Conservation (phyloP, 2,797 vertebrate species). For the Sebastes trivittatus region DNA sequence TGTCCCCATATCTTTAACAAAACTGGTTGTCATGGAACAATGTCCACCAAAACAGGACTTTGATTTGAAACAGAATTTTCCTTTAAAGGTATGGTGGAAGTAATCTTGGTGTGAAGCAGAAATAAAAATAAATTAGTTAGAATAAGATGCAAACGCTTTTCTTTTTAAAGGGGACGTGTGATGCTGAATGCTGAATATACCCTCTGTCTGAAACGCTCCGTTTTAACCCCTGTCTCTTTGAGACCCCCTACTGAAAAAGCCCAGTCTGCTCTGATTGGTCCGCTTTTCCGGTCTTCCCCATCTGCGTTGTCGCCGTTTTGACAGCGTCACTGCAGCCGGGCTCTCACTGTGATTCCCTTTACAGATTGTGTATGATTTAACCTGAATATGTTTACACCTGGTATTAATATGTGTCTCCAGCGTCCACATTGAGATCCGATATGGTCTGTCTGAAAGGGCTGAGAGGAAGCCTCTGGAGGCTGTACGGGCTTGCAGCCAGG, state of each 20-base stretch:
- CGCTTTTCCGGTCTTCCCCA: background rate
- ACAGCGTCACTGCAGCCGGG: too few species aligned
- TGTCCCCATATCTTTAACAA: fast-evolving
- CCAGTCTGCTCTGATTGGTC: background rate
- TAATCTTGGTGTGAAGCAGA: background rate
- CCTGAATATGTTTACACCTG: too few species aligned
- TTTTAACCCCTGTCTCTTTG: background rate
- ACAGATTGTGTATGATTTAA: too few species aligned
- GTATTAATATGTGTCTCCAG: too few species aligned
- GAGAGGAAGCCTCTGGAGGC: too few species aligned
- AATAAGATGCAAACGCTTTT: background rate
- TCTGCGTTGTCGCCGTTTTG: too few species aligned
- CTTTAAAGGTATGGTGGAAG: background rate
- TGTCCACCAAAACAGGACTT: background rate
- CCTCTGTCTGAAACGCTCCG: background rate
- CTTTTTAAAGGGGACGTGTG: background rate
- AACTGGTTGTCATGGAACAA: too few species aligned
- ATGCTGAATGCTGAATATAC: background rate
- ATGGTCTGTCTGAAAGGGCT: too few species aligned
- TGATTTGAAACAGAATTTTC: background rate
- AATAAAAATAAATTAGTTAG: background rate
- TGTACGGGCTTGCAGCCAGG: too few species aligned
- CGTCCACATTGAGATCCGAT: too few species aligned
- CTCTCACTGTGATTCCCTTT: background rate
- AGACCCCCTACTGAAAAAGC: background rate